Evolutionary conservation across 2,797 vertebrate species (phyloP).

Genomic region (Pangasius djambal): DNA sequence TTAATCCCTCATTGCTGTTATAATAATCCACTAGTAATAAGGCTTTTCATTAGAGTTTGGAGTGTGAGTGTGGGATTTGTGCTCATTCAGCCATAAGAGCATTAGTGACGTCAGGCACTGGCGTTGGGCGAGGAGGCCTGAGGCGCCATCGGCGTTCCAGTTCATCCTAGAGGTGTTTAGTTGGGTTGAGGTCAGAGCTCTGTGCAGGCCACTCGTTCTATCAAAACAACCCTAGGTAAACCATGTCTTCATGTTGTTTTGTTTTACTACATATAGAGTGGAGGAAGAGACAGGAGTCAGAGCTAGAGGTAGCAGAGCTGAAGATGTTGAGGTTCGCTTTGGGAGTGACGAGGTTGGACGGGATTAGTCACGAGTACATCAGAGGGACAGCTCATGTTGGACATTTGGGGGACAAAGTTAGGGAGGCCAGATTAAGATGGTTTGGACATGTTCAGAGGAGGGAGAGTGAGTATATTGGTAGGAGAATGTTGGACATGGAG

Average conservation of each 20-base stretch:
- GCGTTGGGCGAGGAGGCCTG: background rate
- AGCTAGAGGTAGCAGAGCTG: too few species aligned
- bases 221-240: background rate
- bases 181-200: background rate
- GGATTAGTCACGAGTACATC: too few species aligned
- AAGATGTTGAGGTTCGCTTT: too few species aligned
- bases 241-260: background rate
- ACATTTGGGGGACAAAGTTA: too few species aligned
- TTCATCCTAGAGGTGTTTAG: background rate
- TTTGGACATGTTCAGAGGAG: too few species aligned
- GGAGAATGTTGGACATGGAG: too few species aligned
- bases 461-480: too few species aligned
- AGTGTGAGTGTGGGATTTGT: background rate
- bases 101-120: background rate
- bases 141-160: background rate
- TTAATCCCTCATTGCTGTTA: background rate
- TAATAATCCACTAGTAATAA: background rate
- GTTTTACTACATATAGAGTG: too few species aligned
- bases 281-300: too few species aligned
- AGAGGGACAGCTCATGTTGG: too few species aligned
- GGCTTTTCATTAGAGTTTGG: background rate
- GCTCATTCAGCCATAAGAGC: background rate
- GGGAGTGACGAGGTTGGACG: too few species aligned
- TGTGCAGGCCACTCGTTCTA: background rate
- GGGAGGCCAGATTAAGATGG: too few species aligned